phyloP scores from a whole-genome alignment of 2,797 vertebrate genomes.

The Coilia nasus region DNA sequence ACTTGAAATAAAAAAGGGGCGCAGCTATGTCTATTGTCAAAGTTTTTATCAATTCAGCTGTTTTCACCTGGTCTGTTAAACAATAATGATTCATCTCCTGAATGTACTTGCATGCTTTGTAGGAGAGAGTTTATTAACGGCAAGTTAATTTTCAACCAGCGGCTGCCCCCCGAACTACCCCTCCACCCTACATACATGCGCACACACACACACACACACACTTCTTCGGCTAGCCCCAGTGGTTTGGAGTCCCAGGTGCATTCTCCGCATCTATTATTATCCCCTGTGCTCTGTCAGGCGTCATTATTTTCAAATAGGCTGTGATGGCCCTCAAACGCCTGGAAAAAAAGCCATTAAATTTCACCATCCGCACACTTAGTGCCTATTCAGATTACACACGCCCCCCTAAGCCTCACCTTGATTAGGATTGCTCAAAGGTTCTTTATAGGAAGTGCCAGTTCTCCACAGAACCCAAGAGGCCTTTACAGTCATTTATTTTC shows the following conservation, averaged over 20 bases:
- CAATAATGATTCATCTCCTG: neutral
- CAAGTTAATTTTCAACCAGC: constrained; percentile 15
- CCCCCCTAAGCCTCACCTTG: neutral
- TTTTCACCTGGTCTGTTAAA: constrained; percentile 7
- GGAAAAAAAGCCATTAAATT: constrained; percentile 52
- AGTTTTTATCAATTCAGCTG: neutral
- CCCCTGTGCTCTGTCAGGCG: constrained; percentile 46
- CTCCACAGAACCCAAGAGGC: neutral
- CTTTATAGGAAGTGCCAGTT: neutral
- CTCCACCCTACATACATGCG: neutral
- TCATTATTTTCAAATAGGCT: constrained; percentile 57
- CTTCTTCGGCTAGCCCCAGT: neutral
- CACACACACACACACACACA: too few relatives aligned
- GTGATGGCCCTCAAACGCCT: constrained; percentile 55
- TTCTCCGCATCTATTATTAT: constrained; percentile 49
- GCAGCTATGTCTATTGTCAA: neutral
- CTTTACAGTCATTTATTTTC: neutral
- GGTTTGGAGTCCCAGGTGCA: constrained; percentile 11
- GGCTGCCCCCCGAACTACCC: neutral
- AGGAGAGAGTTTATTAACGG: constrained; percentile 5
- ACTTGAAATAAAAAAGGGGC: neutral
- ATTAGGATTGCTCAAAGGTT: neutral
- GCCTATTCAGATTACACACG: constrained; percentile 15
- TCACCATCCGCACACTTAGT: constrained; percentile 41
- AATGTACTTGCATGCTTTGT: neutral